Evolutionary conservation across 2,888 invertebrate genomes (phyloP).

Genomic region (Leptodirus hochenwartii): DNA sequence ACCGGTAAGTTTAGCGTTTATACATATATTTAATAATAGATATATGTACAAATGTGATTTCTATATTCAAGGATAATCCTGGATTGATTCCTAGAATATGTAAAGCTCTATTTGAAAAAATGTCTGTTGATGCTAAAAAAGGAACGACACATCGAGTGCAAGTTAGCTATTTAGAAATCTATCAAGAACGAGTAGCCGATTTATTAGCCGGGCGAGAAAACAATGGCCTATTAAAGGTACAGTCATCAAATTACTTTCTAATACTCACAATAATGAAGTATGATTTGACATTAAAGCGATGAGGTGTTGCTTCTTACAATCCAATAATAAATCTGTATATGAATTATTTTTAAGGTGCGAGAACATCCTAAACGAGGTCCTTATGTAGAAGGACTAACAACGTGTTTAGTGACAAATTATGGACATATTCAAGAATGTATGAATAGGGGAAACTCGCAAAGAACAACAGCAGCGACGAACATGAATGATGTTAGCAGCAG

Average conservation of each 20-base stretch:
- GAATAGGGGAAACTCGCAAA: slow-evolving; percentile 56
- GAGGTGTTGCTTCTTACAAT: background rate
- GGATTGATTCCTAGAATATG: slow-evolving; percentile 77
- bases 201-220: slow-evolving; percentile 33
- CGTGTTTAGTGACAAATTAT: slow-evolving; percentile 71
- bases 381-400: slow-evolving; percentile 72
- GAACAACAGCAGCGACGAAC: slow-evolving; percentile 76
- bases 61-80: slow-evolving; percentile 42
- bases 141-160: slow-evolving; percentile 73
- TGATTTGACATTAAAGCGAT: too few species aligned
- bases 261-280: too few species aligned
- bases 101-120: slow-evolving; percentile 62
- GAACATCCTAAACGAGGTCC: slow-evolving; percentile 63
- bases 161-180: slow-evolving; percentile 49
- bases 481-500: slow-evolving; percentile 87
- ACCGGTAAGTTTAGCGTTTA: slow-evolving; percentile 30
- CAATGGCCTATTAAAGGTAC: too few species aligned
- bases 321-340: too few species aligned
- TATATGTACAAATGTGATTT: slow-evolving; percentile 4
- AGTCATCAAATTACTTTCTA: too few species aligned
- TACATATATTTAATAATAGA: slow-evolving; percentile 2
- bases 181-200: slow-evolving; percentile 52
- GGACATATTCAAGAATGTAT: slow-evolving; percentile 60
- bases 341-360: slow-evolving; percentile 45
- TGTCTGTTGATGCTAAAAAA: slow-evolving; percentile 56